Base-by-base conservation (phyloP, 2,113 vertebrate genomes). In the Rafetus swinhoei region DNA sequence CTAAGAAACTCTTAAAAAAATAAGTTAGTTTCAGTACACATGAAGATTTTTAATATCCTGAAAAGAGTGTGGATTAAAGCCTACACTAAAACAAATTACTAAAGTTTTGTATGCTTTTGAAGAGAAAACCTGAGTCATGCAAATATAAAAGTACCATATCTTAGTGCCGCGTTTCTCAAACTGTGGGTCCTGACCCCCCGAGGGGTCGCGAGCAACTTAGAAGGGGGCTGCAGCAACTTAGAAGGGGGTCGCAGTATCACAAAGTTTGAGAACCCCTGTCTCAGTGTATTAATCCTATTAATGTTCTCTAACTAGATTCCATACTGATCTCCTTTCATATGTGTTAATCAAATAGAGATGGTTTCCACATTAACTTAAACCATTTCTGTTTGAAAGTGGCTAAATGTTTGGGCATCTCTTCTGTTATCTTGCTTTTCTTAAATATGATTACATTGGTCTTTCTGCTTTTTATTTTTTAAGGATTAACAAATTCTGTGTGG, bases 81-180 rank as follows among this genome's bases (percentile, higher is more conserved):
- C 1, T 24, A 50, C 77, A 81, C 45, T 76, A 76, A 76, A 45
- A 74, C 35, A 76, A 77, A 50, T 77, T 77, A 69, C 9, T 15
- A 82, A 81, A 74, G 27, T 95, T 87, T 93, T 88, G 19, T 3
- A n/a, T 91, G 72, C 52, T 90, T 95, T 22, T 57, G 86, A 85
- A 35, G 24, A 85, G 87, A 57, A 32, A 85, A 80, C 21, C 82
- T 85, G 57, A 50, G 86, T 69, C 60, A 53, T 57, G 62, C 14
- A 27, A 74, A 9, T 35, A 32, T 77, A 83, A 55, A 9, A 9
- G 77, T 86, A 72, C 24, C n/a, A 84, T 88, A 57, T 27, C 2
- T 90, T 86, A 3, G 60, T 45, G 39, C 39, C 39, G 39, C 5
- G 39, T 45, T 45, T 45, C 39, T 45, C 39, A 45, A 45, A 45